Percentiles rank a stretch among this genome's conserved stretches.
phyloP scores from a whole-genome alignment of 2,113 vertebrate genomes.

The Tapirus terrestris region DNA sequence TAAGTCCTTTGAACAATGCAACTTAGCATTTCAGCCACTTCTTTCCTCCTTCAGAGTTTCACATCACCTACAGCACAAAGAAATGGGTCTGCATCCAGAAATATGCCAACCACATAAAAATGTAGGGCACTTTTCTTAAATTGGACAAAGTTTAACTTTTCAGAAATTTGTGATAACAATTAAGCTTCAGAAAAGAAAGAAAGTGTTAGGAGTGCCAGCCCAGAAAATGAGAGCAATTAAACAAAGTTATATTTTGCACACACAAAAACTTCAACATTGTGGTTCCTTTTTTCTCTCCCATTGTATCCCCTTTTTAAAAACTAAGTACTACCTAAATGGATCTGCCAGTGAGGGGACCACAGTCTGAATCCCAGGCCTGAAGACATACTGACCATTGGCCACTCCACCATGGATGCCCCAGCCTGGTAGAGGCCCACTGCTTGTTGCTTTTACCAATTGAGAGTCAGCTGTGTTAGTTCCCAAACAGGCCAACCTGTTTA shows the following conservation, averaged over 20 bases:
- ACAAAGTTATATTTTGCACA: neutral
- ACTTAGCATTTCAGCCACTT: neutral
- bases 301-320: neutral
- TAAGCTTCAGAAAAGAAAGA: neutral
- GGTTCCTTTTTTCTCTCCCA: neutral
- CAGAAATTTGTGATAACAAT: neutral
- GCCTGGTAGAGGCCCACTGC: fast-evolving
- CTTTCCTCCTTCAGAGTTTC: neutral
- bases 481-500: neutral
- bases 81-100: neutral
- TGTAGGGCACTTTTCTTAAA: neutral
- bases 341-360: neutral
- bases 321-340: neutral
- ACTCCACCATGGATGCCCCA: fast-evolving
- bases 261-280: neutral
- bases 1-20: neutral
- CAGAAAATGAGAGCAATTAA: neutral
- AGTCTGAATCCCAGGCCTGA: neutral
- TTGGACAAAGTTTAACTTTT: neutral
- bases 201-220: neutral
- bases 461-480: neutral
- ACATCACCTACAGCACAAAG: fast-evolving
- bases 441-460: neutral
- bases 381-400: neutral
- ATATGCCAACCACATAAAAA: neutral